Base-by-base conservation (phyloP, 2,888 invertebrate genomes). In the Mactromeris polynyma region DNA sequence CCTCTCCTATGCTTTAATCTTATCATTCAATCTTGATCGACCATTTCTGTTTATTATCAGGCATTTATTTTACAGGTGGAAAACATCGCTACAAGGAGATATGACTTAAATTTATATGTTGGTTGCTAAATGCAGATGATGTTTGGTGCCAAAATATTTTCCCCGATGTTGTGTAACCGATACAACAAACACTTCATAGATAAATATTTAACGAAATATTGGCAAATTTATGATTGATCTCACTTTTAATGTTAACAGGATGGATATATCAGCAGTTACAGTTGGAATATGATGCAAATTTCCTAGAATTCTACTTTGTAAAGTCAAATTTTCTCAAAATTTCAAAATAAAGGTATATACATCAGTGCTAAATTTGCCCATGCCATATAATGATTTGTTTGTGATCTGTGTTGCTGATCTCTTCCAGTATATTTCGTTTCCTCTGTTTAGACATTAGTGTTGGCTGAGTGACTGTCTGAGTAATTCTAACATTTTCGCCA, bases 91-190 rank as follows among this genome's bases (percentile, higher is more conserved):
- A 33, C 17, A 2, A 19, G 33, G 36, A 73, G 73, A 36, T 73
- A 73, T 73, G 73, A 73, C 73, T 73, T 73, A 11, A 36, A 36
- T 73, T 73, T 33, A 73, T 73, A 73, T 73, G 73, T 73, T 36
- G 36, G 17, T 73, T 73, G 73, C 36, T 36, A 73, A 73, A 73
- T 73, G 73, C 33, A 33, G 73, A 17, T 26, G 14, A 73, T 73
- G 73, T 33, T 73, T 17, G 36, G 17, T 73, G 73, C 73, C 73
- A 73, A 73, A 73, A 73, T 73, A 36, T 73, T 73, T 73, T 73
- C 73, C n/a, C n/a, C 17, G 14, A 73, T 73, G 73, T 73, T 73
- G 36, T 17, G 19, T 73, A 73, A 73, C 11, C 4, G n/a, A 26
- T 58, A 58, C 26, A 58, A n/a, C n/a, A 6, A 58, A 46, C 46